A percentile compares a stretch with the other conserved stretches of the same genome.
Conservation (phyloP, 2,797 vertebrate species). For the Tapirus indicus region DNA sequence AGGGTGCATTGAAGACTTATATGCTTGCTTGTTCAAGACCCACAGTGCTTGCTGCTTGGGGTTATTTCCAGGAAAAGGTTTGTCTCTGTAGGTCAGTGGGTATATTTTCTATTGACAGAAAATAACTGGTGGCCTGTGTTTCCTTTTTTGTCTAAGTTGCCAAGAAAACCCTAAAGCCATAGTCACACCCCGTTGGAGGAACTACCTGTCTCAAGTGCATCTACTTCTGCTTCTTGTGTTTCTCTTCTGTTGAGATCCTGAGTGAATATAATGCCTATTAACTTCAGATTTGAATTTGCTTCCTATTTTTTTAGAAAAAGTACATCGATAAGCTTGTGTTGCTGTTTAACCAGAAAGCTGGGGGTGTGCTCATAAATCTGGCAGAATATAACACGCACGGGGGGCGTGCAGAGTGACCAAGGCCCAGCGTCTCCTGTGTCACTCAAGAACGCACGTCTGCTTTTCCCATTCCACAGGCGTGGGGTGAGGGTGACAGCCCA, state of each 20-base stretch:
- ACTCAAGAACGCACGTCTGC: neutral
- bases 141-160: neutral
- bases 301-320: neutral
- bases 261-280: neutral
- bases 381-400: no score
- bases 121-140: neutral
- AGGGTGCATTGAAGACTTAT: no score
- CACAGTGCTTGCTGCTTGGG: neutral
- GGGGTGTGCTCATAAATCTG: neutral
- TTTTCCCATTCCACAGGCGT: neutral
- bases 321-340: neutral
- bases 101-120: neutral
- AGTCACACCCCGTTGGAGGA: neutral
- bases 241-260: neutral
- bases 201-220: accelerated
- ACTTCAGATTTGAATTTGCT: neutral
- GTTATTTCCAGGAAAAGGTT: neutral
- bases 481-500: neutral
- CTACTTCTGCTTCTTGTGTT: neutral
- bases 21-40: neutral
- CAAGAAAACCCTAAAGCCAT: neutral
- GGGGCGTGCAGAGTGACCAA: neutral
- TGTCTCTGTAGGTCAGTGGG: neutral
- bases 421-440: neutral
- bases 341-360: neutral